These are phyloP conservation scores for Asarcornis scutulata DNA, from an alignment of 2,113 vertebrate species.

Conservation along the genomic window DNA sequence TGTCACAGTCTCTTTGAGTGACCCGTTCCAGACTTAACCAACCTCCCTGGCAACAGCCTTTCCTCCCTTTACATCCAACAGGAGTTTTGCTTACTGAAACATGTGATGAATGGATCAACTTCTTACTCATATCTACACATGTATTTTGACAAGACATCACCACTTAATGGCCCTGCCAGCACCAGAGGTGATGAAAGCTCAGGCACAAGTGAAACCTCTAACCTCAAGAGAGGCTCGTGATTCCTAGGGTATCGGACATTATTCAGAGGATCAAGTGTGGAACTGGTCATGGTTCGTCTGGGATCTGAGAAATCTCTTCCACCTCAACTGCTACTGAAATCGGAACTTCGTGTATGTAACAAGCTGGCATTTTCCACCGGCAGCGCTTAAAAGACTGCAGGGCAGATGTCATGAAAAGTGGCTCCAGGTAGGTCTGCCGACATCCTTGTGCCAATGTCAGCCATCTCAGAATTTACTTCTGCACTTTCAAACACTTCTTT, in stretches of 20 bases:
- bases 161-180: background rate
- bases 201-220: background rate
- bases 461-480: background rate
- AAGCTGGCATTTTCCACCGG: background rate
- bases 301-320: background rate
- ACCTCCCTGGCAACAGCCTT: background rate
- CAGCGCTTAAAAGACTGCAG: background rate
- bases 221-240: background rate
- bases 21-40: background rate
- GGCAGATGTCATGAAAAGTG: background rate
- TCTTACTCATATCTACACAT: background rate
- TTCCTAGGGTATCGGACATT: rapidly evolving
- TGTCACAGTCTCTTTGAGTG: background rate
- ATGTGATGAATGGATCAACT: background rate
- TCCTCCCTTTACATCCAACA: background rate
- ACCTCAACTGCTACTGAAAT: background rate
- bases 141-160: background rate
- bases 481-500: background rate
- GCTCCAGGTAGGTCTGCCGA: background rate
- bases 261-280: background rate
- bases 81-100: background rate
- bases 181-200: background rate
- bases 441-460: background rate
- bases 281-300: background rate
- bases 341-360: rapidly evolving